Evolutionary conservation across 2,888 invertebrate genomes (phyloP).

Genomic region (Polyploca ridens): DNA sequence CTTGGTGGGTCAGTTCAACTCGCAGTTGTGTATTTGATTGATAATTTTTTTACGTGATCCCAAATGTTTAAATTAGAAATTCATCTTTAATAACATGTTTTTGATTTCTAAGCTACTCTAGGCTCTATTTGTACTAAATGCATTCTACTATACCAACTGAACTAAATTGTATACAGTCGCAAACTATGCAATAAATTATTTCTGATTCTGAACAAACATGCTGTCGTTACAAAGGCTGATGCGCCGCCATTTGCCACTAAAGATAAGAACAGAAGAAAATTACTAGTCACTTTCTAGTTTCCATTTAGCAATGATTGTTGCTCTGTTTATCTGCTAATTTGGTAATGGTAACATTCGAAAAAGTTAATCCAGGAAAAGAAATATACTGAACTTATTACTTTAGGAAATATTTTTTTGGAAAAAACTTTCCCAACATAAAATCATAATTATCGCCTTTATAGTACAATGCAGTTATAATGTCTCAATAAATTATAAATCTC

Average conservation of each 20-base stretch:
- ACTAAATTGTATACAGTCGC: background rate
- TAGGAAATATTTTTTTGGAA: too few species aligned
- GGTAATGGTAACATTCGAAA: too few species aligned
- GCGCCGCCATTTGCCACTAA: slow-evolving; percentile 16
- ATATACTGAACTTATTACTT: too few species aligned
- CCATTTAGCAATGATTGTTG: background rate
- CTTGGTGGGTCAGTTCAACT: too few species aligned
- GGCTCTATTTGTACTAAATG: background rate
- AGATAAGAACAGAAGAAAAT: slow-evolving; percentile 13
- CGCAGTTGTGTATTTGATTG: too few species aligned
- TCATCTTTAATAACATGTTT: background rate
- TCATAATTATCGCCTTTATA: background rate
- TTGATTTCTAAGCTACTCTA: background rate
- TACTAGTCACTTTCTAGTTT: slow-evolving; percentile 33
- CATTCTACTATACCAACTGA: slow-evolving; percentile 7
- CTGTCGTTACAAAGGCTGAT: slow-evolving; percentile 7
- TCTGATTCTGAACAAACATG: background rate
- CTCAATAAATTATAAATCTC: background rate
- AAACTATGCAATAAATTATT: too few species aligned
- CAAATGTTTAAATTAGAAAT: too few species aligned
- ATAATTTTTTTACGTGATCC: too few species aligned
- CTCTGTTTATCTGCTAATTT: too few species aligned
- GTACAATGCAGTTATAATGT: background rate
- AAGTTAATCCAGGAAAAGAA: too few species aligned
- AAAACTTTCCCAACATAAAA: background rate